phyloP scores from a whole-genome alignment of 1,140 invertebrate genomes.

The Eueides isabella region DNA sequence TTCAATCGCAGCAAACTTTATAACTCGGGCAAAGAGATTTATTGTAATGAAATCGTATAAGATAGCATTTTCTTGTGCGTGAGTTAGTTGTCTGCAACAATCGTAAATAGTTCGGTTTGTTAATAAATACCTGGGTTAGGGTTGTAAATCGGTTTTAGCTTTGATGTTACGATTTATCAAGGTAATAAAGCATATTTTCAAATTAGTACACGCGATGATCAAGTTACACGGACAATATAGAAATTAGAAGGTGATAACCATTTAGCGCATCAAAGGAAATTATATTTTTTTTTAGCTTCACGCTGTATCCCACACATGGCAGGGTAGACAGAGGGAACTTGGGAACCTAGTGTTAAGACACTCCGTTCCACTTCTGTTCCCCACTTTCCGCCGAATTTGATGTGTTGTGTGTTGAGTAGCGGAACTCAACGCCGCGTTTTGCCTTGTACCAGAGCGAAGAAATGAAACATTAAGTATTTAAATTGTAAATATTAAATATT shows the following conservation, averaged over 20 bases:
- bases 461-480: too few species aligned
- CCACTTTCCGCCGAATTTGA: too few species aligned
- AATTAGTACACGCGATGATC: slow-evolving; percentile 44
- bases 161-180: slow-evolving; percentile 41
- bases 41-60: slow-evolving; percentile 75
- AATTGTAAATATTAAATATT: too few species aligned
- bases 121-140: slow-evolving; percentile 57
- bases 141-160: slow-evolving; percentile 48
- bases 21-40: slow-evolving; percentile 64
- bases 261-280: neutral
- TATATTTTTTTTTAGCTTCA: too few species aligned
- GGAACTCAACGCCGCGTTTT: too few species aligned
- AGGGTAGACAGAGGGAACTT: too few species aligned
- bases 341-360: too few species aligned
- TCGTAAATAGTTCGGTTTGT: slow-evolving; percentile 66
- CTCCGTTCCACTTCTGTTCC: too few species aligned
- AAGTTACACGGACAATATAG: slow-evolving; percentile 20
- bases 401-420: too few species aligned
- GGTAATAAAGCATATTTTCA: slow-evolving; percentile 46
- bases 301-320: too few species aligned
- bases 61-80: slow-evolving; percentile 67
- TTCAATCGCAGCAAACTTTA: slow-evolving; percentile 68
- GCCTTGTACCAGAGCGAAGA: too few species aligned
- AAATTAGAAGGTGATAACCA: neutral
- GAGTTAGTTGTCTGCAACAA: slow-evolving; percentile 55